Conservation (phyloP, 2,113 vertebrate species). For the Lampris megalopsis region DNA sequence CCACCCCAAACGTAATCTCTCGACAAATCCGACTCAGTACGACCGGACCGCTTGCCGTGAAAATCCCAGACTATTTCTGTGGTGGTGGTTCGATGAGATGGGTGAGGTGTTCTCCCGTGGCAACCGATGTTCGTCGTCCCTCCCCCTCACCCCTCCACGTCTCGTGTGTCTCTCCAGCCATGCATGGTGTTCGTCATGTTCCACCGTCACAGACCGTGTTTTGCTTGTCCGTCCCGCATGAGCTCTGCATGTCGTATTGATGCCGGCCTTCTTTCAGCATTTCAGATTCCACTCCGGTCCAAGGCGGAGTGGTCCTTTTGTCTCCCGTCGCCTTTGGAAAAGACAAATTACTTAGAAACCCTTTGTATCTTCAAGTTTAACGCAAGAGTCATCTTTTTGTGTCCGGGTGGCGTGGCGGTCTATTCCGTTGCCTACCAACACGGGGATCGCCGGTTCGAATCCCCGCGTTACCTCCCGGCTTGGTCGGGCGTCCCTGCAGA, state of each 20-base stretch:
- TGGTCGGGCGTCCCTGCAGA: no score
- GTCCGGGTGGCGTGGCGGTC: no score
- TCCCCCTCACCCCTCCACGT: slow-evolving; percentile 36
- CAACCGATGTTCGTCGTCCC: neutral
- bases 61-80: neutral
- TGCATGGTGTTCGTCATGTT: slow-evolving; percentile 47
- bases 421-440: no score
- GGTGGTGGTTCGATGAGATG: neutral
- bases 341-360: neutral
- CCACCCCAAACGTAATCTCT: neutral
- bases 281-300: neutral
- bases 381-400: no score
- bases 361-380: no score
- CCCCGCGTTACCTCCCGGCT: no score
- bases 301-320: neutral
- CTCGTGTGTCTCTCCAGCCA: slow-evolving; percentile 44
- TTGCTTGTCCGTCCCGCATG: slow-evolving; percentile 50
- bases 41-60: neutral
- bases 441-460: no score
- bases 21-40: neutral
- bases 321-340: slow-evolving; percentile 4
- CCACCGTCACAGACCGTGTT: slow-evolving; percentile 38
- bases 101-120: neutral
- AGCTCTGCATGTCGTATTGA: slow-evolving; percentile 38
- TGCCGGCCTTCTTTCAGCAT: slow-evolving; percentile 15